Percentiles rank a stretch among this genome's conserved stretches.
Evolutionary conservation across 2,113 vertebrate species (phyloP).

Genomic region (Sclerurus mexicanus): DNA sequence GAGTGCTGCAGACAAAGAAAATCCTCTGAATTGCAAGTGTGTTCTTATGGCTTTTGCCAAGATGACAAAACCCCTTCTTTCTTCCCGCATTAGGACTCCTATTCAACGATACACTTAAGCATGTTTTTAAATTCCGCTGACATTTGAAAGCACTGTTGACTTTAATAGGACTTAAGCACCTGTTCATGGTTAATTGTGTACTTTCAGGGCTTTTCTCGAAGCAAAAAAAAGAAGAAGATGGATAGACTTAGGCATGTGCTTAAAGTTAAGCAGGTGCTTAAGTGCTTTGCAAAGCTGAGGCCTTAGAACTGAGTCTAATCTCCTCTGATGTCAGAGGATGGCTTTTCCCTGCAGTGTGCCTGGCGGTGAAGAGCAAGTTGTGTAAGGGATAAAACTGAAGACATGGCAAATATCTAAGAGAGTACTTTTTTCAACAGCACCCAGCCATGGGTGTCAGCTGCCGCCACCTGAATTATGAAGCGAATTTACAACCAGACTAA

Average conservation of each 20-base stretch:
- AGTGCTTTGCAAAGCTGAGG: not conserved
- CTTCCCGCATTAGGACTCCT: conserved; percentile 40
- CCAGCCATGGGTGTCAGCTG: not conserved
- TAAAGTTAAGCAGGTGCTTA: conserved; percentile 64
- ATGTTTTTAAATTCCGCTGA: conserved; percentile 55
- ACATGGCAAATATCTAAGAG: not conserved
- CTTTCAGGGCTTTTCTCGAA: conserved; percentile 21
- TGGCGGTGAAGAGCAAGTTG: not conserved
- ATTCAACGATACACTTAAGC: conserved; percentile 48
- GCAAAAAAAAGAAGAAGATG: not conserved
- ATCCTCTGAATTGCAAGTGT: conserved; percentile 53
- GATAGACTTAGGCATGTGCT: conserved; percentile 46
- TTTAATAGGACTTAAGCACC: conserved; percentile 65
- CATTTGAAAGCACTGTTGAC: conserved; percentile 64
- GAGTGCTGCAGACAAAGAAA: conserved; percentile 56
- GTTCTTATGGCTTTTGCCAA: conserved; percentile 60
- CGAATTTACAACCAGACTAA: not conserved
- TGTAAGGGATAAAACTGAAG: not conserved
- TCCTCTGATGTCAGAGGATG: not conserved
- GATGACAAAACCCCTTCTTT: conserved; percentile 47
- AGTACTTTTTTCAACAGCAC: not conserved
- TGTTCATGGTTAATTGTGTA: conserved; percentile 64
- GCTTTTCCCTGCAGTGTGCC: not conserved
- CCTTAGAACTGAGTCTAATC: not conserved
- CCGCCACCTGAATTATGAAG: not conserved